Evolutionary conservation across 2,797 vertebrate species (phyloP), one percentile per base, ranked within the genome.

Genomic region (Pseudomugil tenellus): DNA sequence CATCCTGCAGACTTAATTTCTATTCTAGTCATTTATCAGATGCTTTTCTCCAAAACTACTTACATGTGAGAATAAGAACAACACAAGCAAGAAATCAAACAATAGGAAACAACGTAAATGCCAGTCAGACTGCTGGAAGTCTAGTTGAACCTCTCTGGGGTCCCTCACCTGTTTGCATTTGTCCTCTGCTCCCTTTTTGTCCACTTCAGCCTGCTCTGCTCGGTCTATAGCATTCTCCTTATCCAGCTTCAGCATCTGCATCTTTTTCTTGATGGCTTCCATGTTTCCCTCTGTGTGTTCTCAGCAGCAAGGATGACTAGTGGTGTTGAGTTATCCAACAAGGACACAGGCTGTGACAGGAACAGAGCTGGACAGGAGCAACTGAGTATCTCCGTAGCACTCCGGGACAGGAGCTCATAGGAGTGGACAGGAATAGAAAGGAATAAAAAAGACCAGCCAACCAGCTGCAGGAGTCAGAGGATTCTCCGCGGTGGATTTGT

Each of bases 251-350:
- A 98, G 90, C 97, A 98, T 97, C 93, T 99, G 97, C 97, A 99
- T 98, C 94, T 98, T 98, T 90, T 98, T 99, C 93, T 97, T 98
- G 92, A 98, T 98, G 78, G 97, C 97, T 83, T 98, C 97, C 98
- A 99, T 99, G 88, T 48, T 92, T 79, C 29, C 58, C 76, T 23
- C 9, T 23, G 51, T 28, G 60, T 6, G 14, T 43, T 75, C 58
- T 83, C 58, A 39, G 66, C 67, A 49, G 63, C n/a, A 6, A 23
- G 58, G 43, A 37, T 37, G 35, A 60, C n/a, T 72, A 64, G 12
- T 11, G 54, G n/a, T 1, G 23, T 21, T 59, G 12, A 14, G 59
- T 25, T 70, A 63, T 77, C 72, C 67, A 39, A 58, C 75, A 25
- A 37, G 63, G 48, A 35, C 28, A 26, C 39, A 11, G 34, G 48